These are phyloP conservation scores for Diarsia rubi DNA, from an alignment of 2,888 invertebrate species.

Conservation along the genomic window DNA sequence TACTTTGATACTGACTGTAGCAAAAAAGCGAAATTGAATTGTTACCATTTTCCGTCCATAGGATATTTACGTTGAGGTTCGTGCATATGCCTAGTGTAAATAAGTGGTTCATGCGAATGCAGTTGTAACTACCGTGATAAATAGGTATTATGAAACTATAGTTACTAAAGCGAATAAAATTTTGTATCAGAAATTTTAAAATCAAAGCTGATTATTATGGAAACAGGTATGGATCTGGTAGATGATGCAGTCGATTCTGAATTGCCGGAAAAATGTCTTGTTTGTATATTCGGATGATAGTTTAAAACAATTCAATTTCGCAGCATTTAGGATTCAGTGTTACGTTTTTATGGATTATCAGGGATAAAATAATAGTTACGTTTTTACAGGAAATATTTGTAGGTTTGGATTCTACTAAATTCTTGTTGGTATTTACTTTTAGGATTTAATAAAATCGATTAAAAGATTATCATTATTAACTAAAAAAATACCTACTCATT, in stretches of 20 bases:
- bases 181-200: slow-evolving; percentile 65
- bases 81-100: slow-evolving; percentile 83
- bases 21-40: slow-evolving; percentile 91
- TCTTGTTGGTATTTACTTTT: slow-evolving; percentile 51
- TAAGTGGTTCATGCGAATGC: slow-evolving; percentile 86
- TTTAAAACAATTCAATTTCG: slow-evolving; percentile 85
- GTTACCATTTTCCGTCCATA: slow-evolving; percentile 87
- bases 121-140: slow-evolving; percentile 86
- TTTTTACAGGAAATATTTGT: slow-evolving; percentile 52
- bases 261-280: slow-evolving; percentile 61
- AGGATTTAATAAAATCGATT: slow-evolving; percentile 57
- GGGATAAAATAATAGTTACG: slow-evolving; percentile 49
- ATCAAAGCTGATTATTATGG: slow-evolving; percentile 67
- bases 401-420: slow-evolving; percentile 56
- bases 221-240: slow-evolving; percentile 66
- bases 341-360: slow-evolving; percentile 50
- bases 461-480: slow-evolving; percentile 34
- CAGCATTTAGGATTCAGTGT: slow-evolving; percentile 67
- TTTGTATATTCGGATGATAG: slow-evolving; percentile 62
- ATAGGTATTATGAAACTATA: slow-evolving; percentile 74
- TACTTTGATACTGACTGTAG: slow-evolving; percentile 83
- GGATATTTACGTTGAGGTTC: slow-evolving; percentile 84
- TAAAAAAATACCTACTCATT: slow-evolving; percentile 49
- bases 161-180: slow-evolving; percentile 78
- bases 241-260: slow-evolving; percentile 68